Evolutionary conservation across 2,113 vertebrate species (phyloP), one percentile per base, ranked within the genome.

Genomic region (Pholis gunnellus): DNA sequence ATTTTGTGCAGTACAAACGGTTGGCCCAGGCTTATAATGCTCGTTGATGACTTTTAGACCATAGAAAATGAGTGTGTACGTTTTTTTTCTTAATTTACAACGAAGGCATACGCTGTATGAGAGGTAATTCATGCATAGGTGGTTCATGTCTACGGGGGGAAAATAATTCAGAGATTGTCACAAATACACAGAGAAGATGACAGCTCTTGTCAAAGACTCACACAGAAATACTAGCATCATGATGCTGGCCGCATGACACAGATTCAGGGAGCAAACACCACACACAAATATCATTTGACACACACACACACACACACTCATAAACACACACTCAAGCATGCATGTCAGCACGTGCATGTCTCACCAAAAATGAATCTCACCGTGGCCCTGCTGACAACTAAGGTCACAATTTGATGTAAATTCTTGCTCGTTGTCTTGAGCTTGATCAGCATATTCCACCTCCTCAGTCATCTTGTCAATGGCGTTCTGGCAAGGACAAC

Each of bases 401-500:
- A 94, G 93, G 92, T 95, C 92, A 91, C 85, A 56, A 63, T 89
- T 81, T 92, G 94, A 94, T 94, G 95, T 87, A 95, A 93, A 94
- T 91, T 91, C 82, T 92, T 87, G 88, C 89, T 86, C 91, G 89
- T 93, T 88, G 92, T 95, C 95, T 94, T 91, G 78, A 63, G 91
- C 85, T 92, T 92, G 89, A 95, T 95, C 95, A 94, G 94, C 94
- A 94, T 94, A 94, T 92, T 94, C 88, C 90, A 88, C 89, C 94
- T 95, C 95, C 81, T 95, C 95, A 78, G 93, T 95, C 93, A 95
- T 93, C 90, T 91, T 90, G 92, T 95, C 94, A 90, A 93, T 93
- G 94, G 91, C 84, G 42, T 36, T 94, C 87, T 87, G 95, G 94
- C 95, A 96, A 94, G 95, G 95, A 94, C 95, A 96, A 91, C 82